These are phyloP conservation scores for Acanthornis magna DNA, from an alignment of 2,797 vertebrate genomes.

Conservation along the genomic window DNA sequence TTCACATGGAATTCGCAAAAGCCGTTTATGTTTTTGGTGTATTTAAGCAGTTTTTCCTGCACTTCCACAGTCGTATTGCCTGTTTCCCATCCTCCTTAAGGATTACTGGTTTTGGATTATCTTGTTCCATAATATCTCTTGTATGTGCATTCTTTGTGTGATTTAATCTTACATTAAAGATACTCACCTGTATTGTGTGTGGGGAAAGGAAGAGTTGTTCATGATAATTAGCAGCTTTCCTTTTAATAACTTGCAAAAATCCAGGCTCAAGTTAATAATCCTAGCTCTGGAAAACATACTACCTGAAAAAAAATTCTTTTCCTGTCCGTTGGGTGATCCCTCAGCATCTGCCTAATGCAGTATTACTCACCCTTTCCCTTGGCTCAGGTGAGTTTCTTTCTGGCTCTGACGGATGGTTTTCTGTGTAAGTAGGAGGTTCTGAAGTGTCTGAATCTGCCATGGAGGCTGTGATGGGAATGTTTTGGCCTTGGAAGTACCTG, in stretches of 20 bases:
- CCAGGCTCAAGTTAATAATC: not conserved
- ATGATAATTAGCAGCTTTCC: not conserved
- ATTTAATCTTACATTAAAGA: not conserved
- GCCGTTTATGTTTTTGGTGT: not conserved
- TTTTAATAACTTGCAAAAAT: not conserved
- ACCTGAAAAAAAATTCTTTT: not conserved
- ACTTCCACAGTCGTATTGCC: not conserved
- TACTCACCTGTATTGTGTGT: not conserved
- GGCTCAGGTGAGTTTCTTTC: not conserved
- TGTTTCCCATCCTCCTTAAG: not conserved
- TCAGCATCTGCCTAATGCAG: not conserved
- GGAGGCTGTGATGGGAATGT: slow-evolving; percentile 77
- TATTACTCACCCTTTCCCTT: slow-evolving; percentile 69
- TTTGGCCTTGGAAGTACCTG: slow-evolving; percentile 77
- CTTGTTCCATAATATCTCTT: not conserved
- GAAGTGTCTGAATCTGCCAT: slow-evolving; percentile 57
- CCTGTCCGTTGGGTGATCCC: not conserved
- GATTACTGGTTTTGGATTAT: not conserved
- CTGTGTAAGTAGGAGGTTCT: slow-evolving; percentile 21
- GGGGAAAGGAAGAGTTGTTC: not conserved
- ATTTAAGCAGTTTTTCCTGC: not conserved
- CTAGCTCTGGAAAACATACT: not conserved
- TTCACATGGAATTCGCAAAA: not conserved
- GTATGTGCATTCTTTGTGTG: not conserved
- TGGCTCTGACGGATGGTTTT: not conserved